These are phyloP conservation scores for Natator depressus DNA, from an alignment of 2,113 vertebrate genomes.

Conservation along the genomic window DNA sequence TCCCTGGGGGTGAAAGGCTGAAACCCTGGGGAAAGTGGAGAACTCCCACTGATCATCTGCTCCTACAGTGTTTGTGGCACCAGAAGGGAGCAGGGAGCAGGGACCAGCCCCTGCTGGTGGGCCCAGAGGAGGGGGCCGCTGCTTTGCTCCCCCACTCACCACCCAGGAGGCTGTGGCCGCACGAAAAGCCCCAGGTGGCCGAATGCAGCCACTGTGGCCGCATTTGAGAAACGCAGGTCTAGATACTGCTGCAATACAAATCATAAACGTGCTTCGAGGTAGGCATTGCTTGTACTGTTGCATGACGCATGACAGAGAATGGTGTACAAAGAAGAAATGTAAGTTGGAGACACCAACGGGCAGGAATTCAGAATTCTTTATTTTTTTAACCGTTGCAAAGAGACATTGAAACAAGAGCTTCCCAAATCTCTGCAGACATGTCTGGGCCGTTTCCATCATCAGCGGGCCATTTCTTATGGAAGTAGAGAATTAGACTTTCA, in stretches of 20 bases:
- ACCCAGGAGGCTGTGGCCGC: no score
- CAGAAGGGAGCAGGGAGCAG: no score
- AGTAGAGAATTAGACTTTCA: slow-evolving; percentile 59
- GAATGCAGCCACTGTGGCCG: no score
- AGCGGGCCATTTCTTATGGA: slow-evolving; percentile 59
- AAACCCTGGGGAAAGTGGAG: no score
- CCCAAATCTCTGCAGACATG: slow-evolving; percentile 60
- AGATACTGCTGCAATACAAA: not conserved
- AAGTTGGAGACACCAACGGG: slow-evolving; percentile 34
- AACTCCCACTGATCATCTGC: no score
- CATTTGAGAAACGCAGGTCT: no score
- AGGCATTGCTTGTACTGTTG: not conserved
- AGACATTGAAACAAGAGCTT: slow-evolving; percentile 59
- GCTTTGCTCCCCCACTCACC: no score
- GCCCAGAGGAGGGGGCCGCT: no score
- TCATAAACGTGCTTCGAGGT: not conserved
- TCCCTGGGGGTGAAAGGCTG: not conserved
- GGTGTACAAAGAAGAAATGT: slow-evolving; percentile 23
- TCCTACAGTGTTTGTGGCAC: no score
- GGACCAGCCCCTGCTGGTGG: no score
- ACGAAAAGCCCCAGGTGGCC: no score
- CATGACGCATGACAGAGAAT: not conserved
- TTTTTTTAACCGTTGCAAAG: slow-evolving; percentile 34
- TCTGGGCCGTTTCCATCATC: slow-evolving; percentile 66
- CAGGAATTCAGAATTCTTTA: slow-evolving; percentile 35